Conservation (phyloP, 2,113 vertebrate species). For the Syngnathus typhle region DNA sequence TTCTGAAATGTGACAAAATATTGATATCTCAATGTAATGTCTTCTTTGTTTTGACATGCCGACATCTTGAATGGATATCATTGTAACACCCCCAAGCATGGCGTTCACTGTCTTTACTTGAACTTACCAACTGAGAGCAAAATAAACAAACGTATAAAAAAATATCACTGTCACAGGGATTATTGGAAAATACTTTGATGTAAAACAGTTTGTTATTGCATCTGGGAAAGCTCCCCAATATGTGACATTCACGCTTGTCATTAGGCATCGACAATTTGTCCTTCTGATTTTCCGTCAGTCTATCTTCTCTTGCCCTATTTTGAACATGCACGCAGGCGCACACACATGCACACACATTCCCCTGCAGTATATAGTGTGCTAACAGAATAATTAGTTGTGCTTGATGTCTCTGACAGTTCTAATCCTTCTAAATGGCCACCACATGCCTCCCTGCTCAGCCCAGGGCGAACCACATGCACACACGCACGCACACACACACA, state of each 20-base stretch:
- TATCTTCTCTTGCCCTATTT: constrained; percentile 1
- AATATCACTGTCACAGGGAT: too few species aligned
- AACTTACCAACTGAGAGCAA: too few species aligned
- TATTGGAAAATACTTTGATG: not conserved
- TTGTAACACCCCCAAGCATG: too few species aligned
- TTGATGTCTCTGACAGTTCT: constrained; percentile 74
- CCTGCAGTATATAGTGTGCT: constrained; percentile 52
- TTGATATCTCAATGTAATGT: too few species aligned
- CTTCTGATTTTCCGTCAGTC: not conserved
- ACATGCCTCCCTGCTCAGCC: constrained; percentile 70
- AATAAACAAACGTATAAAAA: too few species aligned
- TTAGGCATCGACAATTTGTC: not conserved
- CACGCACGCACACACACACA: constrained; percentile 2
- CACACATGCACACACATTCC: constrained; percentile 28
- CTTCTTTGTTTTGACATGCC: too few species aligned
- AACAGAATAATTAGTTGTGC: constrained; percentile 68
- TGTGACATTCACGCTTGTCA: not conserved
- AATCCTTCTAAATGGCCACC: constrained; percentile 74
- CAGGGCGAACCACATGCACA: constrained; percentile 42
- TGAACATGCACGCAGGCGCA: not conserved
- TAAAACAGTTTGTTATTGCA: too few species aligned
- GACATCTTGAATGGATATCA: too few species aligned
- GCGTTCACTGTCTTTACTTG: too few species aligned
- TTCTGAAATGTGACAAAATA: too few species aligned
- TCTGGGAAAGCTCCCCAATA: too few species aligned